Evolutionary conservation across 2,113 vertebrate species (phyloP).

Genomic region (Cygnus atratus): DNA sequence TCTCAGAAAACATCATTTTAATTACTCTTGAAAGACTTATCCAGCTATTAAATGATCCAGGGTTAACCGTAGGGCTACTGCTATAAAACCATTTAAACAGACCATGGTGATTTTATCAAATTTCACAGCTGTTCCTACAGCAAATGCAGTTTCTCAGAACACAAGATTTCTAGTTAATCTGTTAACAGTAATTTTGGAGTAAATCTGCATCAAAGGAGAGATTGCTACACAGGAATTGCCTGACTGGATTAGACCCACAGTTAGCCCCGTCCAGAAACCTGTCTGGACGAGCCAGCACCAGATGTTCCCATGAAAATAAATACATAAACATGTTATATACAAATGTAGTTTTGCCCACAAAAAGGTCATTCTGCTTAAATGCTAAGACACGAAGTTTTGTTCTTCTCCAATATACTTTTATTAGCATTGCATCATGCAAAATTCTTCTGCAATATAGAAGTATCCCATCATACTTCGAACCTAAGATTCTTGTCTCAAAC

Average conservation of each 20-base stretch:
- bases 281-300: constrained; percentile 38
- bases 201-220: constrained; percentile 38
- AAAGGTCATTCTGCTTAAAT: constrained; percentile 41
- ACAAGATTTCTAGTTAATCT: constrained; percentile 49
- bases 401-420: neutral
- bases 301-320: constrained; percentile 33
- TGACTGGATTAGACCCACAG: neutral
- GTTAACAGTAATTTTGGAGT: constrained; percentile 13
- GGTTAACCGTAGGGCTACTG: constrained; percentile 26
- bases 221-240: neutral
- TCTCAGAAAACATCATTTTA: constrained; percentile 33
- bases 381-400: neutral
- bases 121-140: constrained; percentile 59
- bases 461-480: neutral
- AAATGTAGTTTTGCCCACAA: neutral
- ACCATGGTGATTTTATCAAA: constrained; percentile 57
- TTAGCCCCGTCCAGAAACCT: constrained; percentile 2
- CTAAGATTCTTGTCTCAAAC: neutral
- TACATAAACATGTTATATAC: neutral
- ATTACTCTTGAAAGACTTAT: constrained; percentile 52
- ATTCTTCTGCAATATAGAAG: neutral
- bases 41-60: constrained; percentile 44
- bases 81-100: constrained; percentile 30
- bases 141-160: constrained; percentile 40
- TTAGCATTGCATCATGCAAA: neutral